Evolutionary conservation across 1,140 invertebrate genomes (phyloP).

Genomic region (Drosophila kurseongensis): DNA sequence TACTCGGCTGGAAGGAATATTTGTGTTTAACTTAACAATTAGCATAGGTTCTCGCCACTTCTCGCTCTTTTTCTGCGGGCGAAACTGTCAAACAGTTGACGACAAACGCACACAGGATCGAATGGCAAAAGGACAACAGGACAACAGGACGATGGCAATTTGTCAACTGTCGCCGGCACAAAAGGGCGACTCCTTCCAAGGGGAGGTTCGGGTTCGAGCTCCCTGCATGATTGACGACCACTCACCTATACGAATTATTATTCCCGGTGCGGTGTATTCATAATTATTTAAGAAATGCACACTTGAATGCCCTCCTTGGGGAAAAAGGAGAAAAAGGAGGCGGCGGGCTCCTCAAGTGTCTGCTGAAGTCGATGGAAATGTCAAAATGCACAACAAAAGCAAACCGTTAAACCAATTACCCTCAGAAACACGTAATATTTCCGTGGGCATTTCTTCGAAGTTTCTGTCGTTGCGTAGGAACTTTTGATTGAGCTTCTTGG

Average conservation of each 20-base stretch:
- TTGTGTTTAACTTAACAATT: constrained; percentile 58
- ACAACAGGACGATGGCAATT: constrained; percentile 63
- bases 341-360: constrained; percentile 41
- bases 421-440: constrained; percentile 14
- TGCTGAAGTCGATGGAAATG: constrained; percentile 65
- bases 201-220: constrained; percentile 22
- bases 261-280: constrained; percentile 70
- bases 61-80: constrained; percentile 14
- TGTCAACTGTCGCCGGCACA: constrained; percentile 75
- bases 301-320: constrained; percentile 59
- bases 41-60: constrained; percentile 30
- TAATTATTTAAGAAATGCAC: constrained; percentile 82
- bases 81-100: constrained; percentile 37
- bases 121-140: constrained; percentile 64
- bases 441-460: constrained; percentile 27
- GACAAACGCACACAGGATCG: constrained; percentile 33
- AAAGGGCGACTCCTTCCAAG: constrained; percentile 35
- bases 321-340: constrained; percentile 20
- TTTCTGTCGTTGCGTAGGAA: constrained; percentile 54
- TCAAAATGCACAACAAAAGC: constrained; percentile 55
- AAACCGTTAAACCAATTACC: constrained; percentile 23
- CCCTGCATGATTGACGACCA: constrained; percentile 72
- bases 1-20: constrained; percentile 52
- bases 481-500: constrained; percentile 70
- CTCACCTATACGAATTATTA: constrained; percentile 55